phyloP scores from a whole-genome alignment of 2,113 vertebrate species.

The Falco punctatus region DNA sequence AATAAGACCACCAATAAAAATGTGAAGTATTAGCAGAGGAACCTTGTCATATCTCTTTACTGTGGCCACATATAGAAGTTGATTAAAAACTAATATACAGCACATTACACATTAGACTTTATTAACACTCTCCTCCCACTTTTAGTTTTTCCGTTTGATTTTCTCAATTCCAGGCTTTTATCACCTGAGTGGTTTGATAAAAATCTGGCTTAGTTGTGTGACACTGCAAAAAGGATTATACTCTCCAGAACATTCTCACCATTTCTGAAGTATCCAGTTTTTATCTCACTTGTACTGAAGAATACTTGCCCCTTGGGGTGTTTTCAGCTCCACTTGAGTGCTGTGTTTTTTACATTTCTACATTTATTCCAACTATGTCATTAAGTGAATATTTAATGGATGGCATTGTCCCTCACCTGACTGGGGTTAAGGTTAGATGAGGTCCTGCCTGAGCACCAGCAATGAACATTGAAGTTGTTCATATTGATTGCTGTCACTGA shows the following conservation, averaged over 20 bases:
- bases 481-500: conserved; percentile 39
- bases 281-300: conserved; percentile 70
- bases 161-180: conserved; percentile 76
- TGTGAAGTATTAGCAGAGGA: background rate
- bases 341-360: conserved; percentile 71
- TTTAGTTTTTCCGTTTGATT: conserved; percentile 44
- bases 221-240: conserved; percentile 81
- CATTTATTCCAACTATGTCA: conserved; percentile 67
- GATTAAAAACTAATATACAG: conserved; percentile 16
- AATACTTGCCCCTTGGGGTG: conserved; percentile 61
- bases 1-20: background rate
- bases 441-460: conserved; percentile 18
- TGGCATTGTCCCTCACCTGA: conserved; percentile 6
- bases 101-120: conserved; percentile 14
- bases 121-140: conserved; percentile 11
- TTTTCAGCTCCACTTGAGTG: conserved; percentile 66
- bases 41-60: background rate
- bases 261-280: conserved; percentile 70
- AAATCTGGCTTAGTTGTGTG: conserved; percentile 72
- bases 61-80: background rate
- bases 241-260: conserved; percentile 79
- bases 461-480: conserved; percentile 64
- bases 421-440: conserved; percentile 35
- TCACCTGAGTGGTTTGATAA: conserved; percentile 75
- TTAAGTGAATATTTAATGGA: conserved; percentile 74